Evolutionary conservation across 2,797 vertebrate genomes (phyloP), one percentile per base, ranked within the genome.

Genomic region (Chelon auratus): DNA sequence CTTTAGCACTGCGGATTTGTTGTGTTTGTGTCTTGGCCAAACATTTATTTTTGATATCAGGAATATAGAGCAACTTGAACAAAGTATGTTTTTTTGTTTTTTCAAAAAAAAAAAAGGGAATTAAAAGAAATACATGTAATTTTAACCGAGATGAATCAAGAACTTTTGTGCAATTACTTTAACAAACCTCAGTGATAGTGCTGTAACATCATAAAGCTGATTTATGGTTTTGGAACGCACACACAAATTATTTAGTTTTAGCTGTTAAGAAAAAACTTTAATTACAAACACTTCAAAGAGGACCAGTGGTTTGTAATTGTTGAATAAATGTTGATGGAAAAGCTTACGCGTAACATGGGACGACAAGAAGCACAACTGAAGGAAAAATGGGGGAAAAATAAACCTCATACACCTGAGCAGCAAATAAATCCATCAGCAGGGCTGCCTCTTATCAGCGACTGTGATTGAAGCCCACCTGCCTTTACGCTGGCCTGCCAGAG

Each of bases 381-480:
- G 58, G 22, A 22, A 43, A 53, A 39, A 43, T 43, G 0, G 14
- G 9, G 15, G 45, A 20, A 52, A 22, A 68, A 39, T n/a, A 40
- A 45, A 9, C 20, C 40, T 60, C 30, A 62, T n/a, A 39, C n/a
- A 53, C 13, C 42, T 0, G 11, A 56, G 68, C 62, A 36, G 24
- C 26, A 62, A 39, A 74, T 74, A 65, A 69, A 64, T 69, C 50
- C 33, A 55, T 37, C 65, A 39, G 64, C 13, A 14, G 24, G 50
- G 26, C 33, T 54, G 57, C n/a, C 52, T 62, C 30, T 70, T 65
- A 70, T 75, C 65, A 47, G 58, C 11, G 7, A 3, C 43, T 37
- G 48, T 73, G 70, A 80, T 52, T 67, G 55, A 81, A 81, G 54
- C 65, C 78, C 83, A 64, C 79, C 78, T 67, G 73, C 50, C 13